phyloP scores from a whole-genome alignment of 2,113 vertebrate genomes.

The Cinclus mexicanus region DNA sequence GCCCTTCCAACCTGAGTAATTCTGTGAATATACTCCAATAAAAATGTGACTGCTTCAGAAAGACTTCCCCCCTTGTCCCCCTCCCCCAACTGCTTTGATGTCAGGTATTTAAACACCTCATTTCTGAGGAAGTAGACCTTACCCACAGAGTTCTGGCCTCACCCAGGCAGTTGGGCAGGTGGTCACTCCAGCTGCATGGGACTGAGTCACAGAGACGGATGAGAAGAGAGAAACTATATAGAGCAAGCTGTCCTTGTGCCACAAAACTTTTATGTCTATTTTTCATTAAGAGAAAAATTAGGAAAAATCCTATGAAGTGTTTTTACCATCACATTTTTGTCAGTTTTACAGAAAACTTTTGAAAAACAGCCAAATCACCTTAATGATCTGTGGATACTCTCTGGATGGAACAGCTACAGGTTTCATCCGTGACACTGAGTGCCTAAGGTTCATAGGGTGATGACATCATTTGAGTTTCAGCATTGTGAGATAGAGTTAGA shows the following conservation, averaged over 20 bases:
- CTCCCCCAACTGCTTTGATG: background rate
- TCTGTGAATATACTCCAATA: background rate
- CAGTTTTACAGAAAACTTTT: background rate
- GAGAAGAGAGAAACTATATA: background rate
- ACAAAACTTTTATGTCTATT: background rate
- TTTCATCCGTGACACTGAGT: background rate
- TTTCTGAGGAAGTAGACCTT: background rate
- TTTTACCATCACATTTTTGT: background rate
- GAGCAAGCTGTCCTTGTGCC: background rate
- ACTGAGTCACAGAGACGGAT: background rate
- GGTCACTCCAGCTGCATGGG: background rate
- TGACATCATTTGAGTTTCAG: background rate
- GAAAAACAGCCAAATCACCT: background rate
- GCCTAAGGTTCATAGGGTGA: background rate
- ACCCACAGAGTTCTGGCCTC: background rate
- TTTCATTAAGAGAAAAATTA: background rate
- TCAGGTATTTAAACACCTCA: background rate
- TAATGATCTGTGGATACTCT: background rate
- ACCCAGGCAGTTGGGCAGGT: background rate
- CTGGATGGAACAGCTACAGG: background rate
- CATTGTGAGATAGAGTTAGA: background rate
- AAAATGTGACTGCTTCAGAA: background rate
- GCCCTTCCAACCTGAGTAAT: background rate
- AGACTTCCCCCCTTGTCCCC: fast-evolving
- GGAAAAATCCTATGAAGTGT: background rate